Evolutionary conservation across 2,797 vertebrate species (phyloP).

Genomic region (Novumbra hubbsi): DNA sequence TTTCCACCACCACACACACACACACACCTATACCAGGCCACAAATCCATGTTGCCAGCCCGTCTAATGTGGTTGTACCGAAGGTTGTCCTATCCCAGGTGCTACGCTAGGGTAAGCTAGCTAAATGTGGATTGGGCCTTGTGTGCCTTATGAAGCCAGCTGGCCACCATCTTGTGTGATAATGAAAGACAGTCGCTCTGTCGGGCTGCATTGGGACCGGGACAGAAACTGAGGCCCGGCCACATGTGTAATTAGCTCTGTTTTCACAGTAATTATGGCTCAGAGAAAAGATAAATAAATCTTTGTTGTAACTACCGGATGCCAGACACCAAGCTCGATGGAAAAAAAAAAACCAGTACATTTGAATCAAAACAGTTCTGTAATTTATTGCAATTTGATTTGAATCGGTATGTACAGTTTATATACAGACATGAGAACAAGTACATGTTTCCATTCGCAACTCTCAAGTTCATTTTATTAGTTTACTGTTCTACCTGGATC

Average conservation of each 20-base stretch:
- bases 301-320: slow-evolving; percentile 54
- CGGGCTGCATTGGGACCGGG: slow-evolving; percentile 49
- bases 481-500: neutral
- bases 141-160: slow-evolving; percentile 66
- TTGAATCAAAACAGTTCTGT: slow-evolving; percentile 59
- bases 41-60: slow-evolving; percentile 57
- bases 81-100: slow-evolving; percentile 40
- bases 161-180: slow-evolving; percentile 63
- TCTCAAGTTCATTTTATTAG: neutral
- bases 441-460: neutral
- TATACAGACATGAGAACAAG: slow-evolving; percentile 17
- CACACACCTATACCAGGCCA: slow-evolving; percentile 51
- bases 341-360: slow-evolving; percentile 56
- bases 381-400: slow-evolving; percentile 46
- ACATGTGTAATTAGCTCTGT: slow-evolving; percentile 67
- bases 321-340: slow-evolving; percentile 41
- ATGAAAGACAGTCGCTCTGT: slow-evolving; percentile 69
- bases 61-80: slow-evolving; percentile 69
- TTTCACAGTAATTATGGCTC: slow-evolving; percentile 64
- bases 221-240: slow-evolving; percentile 54
- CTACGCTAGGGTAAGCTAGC: slow-evolving; percentile 63
- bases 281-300: slow-evolving; percentile 49
- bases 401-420: slow-evolving; percentile 61
- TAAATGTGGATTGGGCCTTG: slow-evolving; percentile 34
- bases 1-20: slow-evolving; percentile 28